A percentile compares a stretch with the other conserved stretches of the same genome.
Evolutionary conservation across 2,888 invertebrate species (phyloP).

Genomic region (Formica aserva): DNA sequence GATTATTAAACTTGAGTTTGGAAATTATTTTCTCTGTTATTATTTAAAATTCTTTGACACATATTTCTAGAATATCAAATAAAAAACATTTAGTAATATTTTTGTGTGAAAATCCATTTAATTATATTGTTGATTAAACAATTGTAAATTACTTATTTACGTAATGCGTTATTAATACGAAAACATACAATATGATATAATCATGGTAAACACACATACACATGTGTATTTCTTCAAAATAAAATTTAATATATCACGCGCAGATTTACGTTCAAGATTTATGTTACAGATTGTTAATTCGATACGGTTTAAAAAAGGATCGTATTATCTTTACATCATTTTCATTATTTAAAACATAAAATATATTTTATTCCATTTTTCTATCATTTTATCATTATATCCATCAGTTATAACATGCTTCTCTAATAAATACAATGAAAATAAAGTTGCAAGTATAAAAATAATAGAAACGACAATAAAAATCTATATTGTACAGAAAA

Average conservation of each 20-base stretch:
- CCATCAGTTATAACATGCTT: background rate
- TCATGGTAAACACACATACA: background rate
- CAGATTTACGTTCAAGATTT: constrained; percentile 12
- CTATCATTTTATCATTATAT: background rate
- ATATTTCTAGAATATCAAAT: background rate
- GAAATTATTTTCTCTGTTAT: background rate
- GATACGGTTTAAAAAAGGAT: background rate
- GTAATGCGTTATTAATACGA: background rate
- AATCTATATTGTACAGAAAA: background rate
- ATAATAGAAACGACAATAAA: background rate
- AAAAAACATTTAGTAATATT: background rate
- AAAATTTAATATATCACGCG: constrained; percentile 8
- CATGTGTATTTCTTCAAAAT: background rate
- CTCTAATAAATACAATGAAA: background rate
- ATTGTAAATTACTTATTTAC: background rate
- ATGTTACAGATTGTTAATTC: constrained; percentile 21
- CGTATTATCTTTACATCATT: background rate
- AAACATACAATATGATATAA: background rate
- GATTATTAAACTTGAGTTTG: background rate
- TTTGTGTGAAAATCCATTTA: background rate
- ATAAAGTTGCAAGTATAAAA: background rate
- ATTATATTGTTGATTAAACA: background rate
- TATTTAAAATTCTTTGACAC: background rate
- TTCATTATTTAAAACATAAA: background rate
- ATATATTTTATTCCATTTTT: background rate